Evolutionary conservation across 2,113 vertebrate species (phyloP), one percentile per base, ranked within the genome.

Genomic region (Otis tarda): DNA sequence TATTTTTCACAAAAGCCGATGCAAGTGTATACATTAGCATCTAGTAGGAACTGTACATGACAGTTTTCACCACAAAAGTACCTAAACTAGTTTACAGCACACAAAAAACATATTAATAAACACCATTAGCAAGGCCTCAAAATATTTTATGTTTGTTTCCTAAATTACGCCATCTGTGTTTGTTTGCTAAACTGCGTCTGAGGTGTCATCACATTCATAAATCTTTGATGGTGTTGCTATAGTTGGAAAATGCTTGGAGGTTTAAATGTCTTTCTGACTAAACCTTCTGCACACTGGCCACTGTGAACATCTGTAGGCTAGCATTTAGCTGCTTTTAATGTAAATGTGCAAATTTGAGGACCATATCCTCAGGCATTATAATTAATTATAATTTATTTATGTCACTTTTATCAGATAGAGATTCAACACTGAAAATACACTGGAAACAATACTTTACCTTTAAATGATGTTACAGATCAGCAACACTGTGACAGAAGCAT

Each of bases 141-240:
- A 89, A 78, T 83, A 90, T 52, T 89, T 71, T 49, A 21, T 82
- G 47, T 90, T 95, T 96, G 74, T 91, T 94, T 96, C 92, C 69
- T 89, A 94, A 96, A 93, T 84, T 91, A 95, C 35, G 47, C 68
- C 63, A 93, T 87, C 93, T 92, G 77, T 73, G 68, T 64, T 53
- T 96, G 59, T 95, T 94, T 89, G 78, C 87, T 75, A 95, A 94
- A 91, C 82, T 59, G 31, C n/a, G n/a, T 87, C 69, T 95, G 81
- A 93, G 69, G 73, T 91, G 31, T 74, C 80, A 89, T 56, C 52
- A 91, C 25, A 83, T 74, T 77, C 83, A 90, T 91, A 94, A 90
- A 95, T 93, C 70, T 95, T 78, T 55, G 37, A 67, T 67, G n/a
- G 65, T 71, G 50, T 2, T 59, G 52, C 31, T 84, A 55, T 6